A percentile compares a stretch with the other conserved stretches of the same genome.
phyloP scores from a whole-genome alignment of 2,797 vertebrate genomes.

The Coilia nasus region DNA sequence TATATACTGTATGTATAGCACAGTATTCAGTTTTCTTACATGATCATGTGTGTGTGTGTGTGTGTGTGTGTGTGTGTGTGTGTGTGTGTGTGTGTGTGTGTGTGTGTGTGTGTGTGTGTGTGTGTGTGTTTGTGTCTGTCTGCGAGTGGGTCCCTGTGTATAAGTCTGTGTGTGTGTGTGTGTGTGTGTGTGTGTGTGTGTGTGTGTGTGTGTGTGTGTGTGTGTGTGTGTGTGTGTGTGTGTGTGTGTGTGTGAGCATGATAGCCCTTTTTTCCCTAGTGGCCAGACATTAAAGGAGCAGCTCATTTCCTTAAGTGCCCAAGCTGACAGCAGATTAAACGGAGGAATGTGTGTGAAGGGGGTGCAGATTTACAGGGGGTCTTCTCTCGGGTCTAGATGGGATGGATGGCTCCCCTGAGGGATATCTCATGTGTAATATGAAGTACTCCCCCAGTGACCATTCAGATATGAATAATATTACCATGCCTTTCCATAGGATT shows the following conservation, averaged over 20 bases:
- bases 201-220: conserved; percentile 9
- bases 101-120: background rate
- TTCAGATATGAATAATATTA: conserved; percentile 12
- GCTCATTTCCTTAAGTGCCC: conserved; percentile 21
- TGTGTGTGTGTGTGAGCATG: background rate
- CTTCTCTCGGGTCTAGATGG: conserved; percentile 1
- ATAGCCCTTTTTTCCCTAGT: background rate
- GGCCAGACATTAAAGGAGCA: background rate
- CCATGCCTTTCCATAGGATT: background rate
- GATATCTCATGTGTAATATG: background rate
- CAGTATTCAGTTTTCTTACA: too few relatives aligned
- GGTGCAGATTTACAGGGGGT: background rate
- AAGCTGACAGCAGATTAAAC: conserved; percentile 13
- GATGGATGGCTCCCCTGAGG: conserved; percentile 3
- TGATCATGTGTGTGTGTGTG: background rate
- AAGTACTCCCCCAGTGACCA: background rate
- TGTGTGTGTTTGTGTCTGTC: conserved; percentile 4
- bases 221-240: too few relatives aligned
- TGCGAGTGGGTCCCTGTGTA: background rate
- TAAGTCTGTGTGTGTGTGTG: background rate
- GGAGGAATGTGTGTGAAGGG: background rate
- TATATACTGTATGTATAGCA: too few relatives aligned
- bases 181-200: background rate
- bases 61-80: background rate
- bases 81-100: conserved; percentile 8